Conservation (phyloP, 2,113 vertebrate species). For the Apodemus sylvaticus region DNA sequence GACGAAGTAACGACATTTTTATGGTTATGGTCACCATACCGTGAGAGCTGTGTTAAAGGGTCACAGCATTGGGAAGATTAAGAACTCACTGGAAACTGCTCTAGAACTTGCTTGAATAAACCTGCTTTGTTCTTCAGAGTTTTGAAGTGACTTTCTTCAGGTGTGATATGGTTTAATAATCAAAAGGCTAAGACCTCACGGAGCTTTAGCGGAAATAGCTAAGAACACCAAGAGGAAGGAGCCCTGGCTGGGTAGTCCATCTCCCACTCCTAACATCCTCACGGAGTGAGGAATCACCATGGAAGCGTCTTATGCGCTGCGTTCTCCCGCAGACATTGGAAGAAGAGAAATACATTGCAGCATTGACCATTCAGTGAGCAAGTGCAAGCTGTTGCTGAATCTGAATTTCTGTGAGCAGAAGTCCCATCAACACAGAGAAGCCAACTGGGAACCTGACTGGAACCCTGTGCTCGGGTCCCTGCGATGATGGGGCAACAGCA, state of each 20-base stretch:
- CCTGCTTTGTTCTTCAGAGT: neutral
- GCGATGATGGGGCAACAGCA: neutral
- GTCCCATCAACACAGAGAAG: neutral
- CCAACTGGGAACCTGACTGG: neutral
- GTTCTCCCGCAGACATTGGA: constrained; percentile 91
- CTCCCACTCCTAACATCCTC: constrained; percentile 91
- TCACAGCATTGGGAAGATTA: neutral
- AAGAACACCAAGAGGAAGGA: constrained; percentile 95
- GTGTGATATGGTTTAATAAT: constrained; percentile 92
- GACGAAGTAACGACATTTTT: neutral
- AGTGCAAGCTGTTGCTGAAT: neutral
- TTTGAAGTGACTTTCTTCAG: constrained; percentile 83
- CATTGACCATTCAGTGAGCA: constrained; percentile 83
- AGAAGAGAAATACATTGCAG: constrained; percentile 96
- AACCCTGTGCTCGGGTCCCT: neutral
- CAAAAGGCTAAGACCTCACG: constrained; percentile 93
- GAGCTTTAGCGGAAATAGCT: constrained; percentile 92
- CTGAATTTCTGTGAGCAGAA: neutral
- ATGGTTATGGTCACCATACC: neutral
- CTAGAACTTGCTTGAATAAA: neutral
- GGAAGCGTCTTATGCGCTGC: constrained; percentile 86
- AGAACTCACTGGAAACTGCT: neutral
- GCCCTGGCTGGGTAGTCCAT: constrained; percentile 91
- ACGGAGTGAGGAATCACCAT: constrained; percentile 94
- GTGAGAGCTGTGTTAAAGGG: neutral